Base-by-base conservation (phyloP, 2,113 vertebrate genomes). In the Cyanoliseus patagonus region DNA sequence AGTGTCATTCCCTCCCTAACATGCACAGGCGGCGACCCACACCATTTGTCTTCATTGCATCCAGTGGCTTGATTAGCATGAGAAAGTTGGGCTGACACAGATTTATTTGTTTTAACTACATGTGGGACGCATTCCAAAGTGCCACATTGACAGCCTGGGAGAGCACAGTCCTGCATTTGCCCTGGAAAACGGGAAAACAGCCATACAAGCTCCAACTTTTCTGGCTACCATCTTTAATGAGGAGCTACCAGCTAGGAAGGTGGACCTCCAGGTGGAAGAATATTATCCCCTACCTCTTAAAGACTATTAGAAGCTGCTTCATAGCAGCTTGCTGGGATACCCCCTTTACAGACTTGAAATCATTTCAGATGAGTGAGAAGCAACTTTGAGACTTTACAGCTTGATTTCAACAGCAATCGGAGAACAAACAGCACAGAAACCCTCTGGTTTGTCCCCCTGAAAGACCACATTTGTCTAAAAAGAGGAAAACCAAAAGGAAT, bases 101-200 rank as follows among this genome's bases (percentile, higher is more conserved):
- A 39, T 4, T 42, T 92, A 22, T 39, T 39, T 52, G 37, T 73
- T 86, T 31, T 57, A 9, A 85, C 46, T 42, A 52, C 23, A 3
- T 17, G 49, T 87, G 87, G 89, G 87, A 82, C n/a, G 7, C 0
- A 3, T 86, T 89, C 91, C 89, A 88, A 90, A 76, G 86, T 33
- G 77, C 39, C 77, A 82, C 73, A 23, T 30, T 92, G 91, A 51
- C 73, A 86, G 86, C 64, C 86, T 87, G 95, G 93, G 82, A 92
- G 59, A 41, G 13, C 67, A 11, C 11, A 41, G 53, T 35, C 41
- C 64, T 86, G 63, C 5, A 3, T 22, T 31, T 66, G 64, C 59
- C 55, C 31, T 10, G 35, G 6, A 53, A 42, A 18, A 28, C 33
- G 27, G 17, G 25, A 20, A 53, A 89, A 61, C 16, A 51, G 25